Evolutionary conservation across 2,888 invertebrate species (phyloP), one percentile per base, ranked within the genome.

Genomic region (Nomada hirtipes): DNA sequence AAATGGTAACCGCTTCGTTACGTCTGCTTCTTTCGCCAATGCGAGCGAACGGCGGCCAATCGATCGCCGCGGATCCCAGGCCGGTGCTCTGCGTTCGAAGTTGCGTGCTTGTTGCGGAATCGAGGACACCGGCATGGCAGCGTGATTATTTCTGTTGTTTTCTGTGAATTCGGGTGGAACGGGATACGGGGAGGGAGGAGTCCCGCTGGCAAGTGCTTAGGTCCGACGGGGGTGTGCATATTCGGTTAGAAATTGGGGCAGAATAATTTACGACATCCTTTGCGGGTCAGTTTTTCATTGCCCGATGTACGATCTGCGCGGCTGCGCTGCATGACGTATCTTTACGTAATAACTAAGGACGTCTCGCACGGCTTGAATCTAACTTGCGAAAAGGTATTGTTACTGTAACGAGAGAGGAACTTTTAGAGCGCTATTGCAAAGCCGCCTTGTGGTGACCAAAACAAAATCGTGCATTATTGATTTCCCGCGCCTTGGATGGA

Each of bases 1-100:
- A 71, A 71, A 81, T 59, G 72, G 72, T 79, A 74, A 81, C 81
- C 72, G 72, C 53, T 60, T 81, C 72, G 72, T 82, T 79, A 79
- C 67, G 64, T 73, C 59, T 44, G 72, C 50, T 55, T 36, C 67
- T 74, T 78, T 69, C 52, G 15, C 64, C 57, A 36, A 36, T 36
- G 36, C 36, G 36, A 36, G 7, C 36, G 20, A 64, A 65, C 57
- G 44, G 55, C 29, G 42, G 26, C 47, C 68, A 29, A 76, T 78
- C 76, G 78, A 76, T 68, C 68, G 68, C 50, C 26, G 53, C 44
- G 42, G 52, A 67, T 65, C 42, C 67, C 11, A 26, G 50, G 0
- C n/a, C n/a, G 3, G 4, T 13, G 10, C n/a, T n/a, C n/a, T 15
- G 47, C 20, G 29, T 23, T 47, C 20, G 20, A 65, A 65, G 47